These are phyloP conservation scores for Coenonympha arcania DNA, from an alignment of 2,888 invertebrate species.

Conservation along the genomic window DNA sequence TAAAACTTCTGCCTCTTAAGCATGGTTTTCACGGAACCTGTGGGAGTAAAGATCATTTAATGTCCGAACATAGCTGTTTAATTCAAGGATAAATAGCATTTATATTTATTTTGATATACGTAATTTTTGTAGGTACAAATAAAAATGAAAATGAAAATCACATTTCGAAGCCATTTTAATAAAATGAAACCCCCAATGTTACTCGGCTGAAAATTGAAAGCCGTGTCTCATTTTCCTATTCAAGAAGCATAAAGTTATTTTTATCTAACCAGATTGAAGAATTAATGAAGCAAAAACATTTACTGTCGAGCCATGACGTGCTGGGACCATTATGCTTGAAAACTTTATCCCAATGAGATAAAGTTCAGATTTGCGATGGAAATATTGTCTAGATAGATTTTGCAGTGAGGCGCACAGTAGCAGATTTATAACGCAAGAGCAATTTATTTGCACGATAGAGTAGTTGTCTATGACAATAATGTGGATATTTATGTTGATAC, in stretches of 20 bases:
- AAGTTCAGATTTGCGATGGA: background rate
- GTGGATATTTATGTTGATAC: background rate
- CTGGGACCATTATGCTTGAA: background rate
- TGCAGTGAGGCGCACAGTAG: conserved; percentile 41
- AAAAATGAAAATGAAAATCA: background rate
- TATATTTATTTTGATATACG: too few relatives aligned
- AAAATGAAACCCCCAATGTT: background rate
- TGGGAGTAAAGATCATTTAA: too few relatives aligned
- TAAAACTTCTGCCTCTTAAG: too few relatives aligned
- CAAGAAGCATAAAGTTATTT: conserved; percentile 20
- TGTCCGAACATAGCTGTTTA: too few relatives aligned
- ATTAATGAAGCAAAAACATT: conserved; percentile 28
- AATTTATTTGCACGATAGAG: conserved; percentile 20
- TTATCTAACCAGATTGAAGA: conserved; percentile 31
- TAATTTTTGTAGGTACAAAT: background rate
- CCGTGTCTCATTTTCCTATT: conserved; percentile 17
- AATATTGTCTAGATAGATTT: background rate
- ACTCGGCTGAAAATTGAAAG: background rate
- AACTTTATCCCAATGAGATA: background rate
- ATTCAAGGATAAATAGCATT: too few relatives aligned
- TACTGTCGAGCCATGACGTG: conserved; percentile 10
- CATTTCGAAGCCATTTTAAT: background rate
- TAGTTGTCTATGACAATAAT: conserved; percentile 5
- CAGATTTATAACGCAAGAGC: conserved; percentile 40
- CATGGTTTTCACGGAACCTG: too few relatives aligned